Evolutionary conservation across 2,797 vertebrate genomes (phyloP).

Genomic region (Pseudochirops corinnae): DNA sequence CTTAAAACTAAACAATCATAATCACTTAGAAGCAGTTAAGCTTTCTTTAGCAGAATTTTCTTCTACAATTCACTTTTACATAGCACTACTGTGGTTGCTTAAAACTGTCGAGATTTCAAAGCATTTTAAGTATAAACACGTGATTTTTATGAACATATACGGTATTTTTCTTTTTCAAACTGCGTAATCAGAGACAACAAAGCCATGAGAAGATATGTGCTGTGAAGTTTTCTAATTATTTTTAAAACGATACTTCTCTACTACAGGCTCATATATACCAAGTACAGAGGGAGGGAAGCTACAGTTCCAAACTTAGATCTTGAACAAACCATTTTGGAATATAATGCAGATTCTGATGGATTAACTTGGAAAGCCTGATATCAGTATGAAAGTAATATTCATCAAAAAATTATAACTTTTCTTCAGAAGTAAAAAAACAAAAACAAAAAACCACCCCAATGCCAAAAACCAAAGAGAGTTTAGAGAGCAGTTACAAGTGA

Average conservation of each 20-base stretch:
- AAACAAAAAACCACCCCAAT: not conserved
- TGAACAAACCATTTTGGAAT: slow-evolving; percentile 49
- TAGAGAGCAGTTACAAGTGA: slow-evolving; percentile 31
- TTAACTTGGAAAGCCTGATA: slow-evolving; percentile 40
- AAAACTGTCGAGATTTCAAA: slow-evolving; percentile 35
- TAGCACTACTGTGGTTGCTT: not conserved
- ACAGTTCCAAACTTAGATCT: slow-evolving; percentile 47
- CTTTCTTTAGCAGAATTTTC: slow-evolving; percentile 30
- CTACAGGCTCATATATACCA: slow-evolving; percentile 12
- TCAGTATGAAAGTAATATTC: slow-evolving; percentile 19
- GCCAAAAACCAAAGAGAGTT: slow-evolving; percentile 9
- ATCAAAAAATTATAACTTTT: slow-evolving; percentile 39
- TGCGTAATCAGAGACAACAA: slow-evolving; percentile 19
- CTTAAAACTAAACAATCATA: slow-evolving; percentile 20
- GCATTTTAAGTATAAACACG: slow-evolving; percentile 41
- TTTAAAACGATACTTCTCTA: slow-evolving; percentile 2
- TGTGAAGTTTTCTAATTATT: slow-evolving; percentile 9
- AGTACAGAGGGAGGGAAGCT: slow-evolving; percentile 18
- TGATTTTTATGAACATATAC: slow-evolving; percentile 37
- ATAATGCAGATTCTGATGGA: slow-evolving; percentile 4
- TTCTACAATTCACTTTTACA: not conserved
- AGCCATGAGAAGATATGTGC: slow-evolving; percentile 17
- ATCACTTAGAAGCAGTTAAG: not conserved
- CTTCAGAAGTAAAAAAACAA: too few relatives aligned
- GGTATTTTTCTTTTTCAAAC: not conserved